phyloP scores from a whole-genome alignment of 2,113 vertebrate genomes.

The Dissostichus mawsoni region DNA sequence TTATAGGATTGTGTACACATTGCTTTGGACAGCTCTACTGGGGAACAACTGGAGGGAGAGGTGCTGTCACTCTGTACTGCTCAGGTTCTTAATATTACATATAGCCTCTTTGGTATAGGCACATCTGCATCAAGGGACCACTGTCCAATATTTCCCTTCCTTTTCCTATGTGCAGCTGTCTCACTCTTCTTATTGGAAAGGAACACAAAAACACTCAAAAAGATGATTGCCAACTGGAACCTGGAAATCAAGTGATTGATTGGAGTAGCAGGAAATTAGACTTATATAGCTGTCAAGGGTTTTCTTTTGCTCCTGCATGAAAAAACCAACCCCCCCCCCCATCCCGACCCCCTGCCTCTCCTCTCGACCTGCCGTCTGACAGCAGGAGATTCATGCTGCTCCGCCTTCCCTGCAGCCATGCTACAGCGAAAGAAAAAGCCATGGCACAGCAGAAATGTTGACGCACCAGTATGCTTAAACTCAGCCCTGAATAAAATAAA shows the following conservation, averaged over 20 bases:
- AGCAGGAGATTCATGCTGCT: conserved; percentile 66
- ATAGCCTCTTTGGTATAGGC: conserved; percentile 93
- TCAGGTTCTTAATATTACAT: conserved; percentile 65
- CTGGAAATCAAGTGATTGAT: conserved; percentile 74
- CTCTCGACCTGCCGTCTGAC: conserved; percentile 50
- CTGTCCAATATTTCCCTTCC: conserved; percentile 64
- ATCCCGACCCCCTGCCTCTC: conserved; percentile 5
- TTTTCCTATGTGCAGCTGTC: conserved; percentile 70
- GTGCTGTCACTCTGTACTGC: conserved; percentile 57
- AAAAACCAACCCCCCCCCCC: conserved; percentile 1
- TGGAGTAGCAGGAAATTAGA: conserved; percentile 60
- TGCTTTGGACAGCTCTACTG: conserved; percentile 43
- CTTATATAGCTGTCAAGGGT: conserved; percentile 48
- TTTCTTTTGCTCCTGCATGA: conserved; percentile 49
- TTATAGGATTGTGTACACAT: conserved; percentile 31
- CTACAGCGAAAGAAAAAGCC: conserved; percentile 51
- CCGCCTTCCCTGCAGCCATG: conserved; percentile 54
- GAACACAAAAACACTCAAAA: conserved; percentile 19
- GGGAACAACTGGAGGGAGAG: conserved; percentile 55
- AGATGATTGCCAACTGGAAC: conserved; percentile 73
- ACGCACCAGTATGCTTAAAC: conserved; percentile 49
- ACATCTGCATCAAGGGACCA: conserved; percentile 81
- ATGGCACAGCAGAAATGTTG: conserved; percentile 59
- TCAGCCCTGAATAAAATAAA: conserved; percentile 36
- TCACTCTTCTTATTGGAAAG: conserved; percentile 53